These are phyloP conservation scores for Colinus virginianus DNA, from an alignment of 2,113 vertebrate species.

Conservation along the genomic window DNA sequence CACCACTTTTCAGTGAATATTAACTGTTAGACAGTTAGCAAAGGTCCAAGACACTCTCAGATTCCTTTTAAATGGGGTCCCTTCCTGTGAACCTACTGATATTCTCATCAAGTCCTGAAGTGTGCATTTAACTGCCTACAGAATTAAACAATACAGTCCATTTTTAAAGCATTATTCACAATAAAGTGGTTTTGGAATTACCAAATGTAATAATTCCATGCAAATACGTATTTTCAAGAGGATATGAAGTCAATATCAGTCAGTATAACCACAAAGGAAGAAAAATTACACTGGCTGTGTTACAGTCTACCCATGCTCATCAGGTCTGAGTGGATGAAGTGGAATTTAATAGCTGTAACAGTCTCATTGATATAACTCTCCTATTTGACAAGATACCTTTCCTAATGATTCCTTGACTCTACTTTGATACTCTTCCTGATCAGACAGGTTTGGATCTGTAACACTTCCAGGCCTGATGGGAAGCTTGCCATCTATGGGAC, in stretches of 20 bases:
- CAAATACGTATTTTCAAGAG: background rate
- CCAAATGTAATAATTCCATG: background rate
- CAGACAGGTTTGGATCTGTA: background rate
- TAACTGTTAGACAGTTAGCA: background rate
- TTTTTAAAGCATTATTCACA: background rate
- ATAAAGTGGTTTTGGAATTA: background rate
- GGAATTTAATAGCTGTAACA: background rate
- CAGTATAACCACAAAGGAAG: background rate
- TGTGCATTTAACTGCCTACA: background rate
- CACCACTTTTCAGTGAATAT: background rate
- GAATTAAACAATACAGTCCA: background rate
- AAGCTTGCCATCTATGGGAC: background rate
- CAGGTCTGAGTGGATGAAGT: background rate
- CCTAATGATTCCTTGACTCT: background rate
- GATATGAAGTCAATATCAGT: background rate
- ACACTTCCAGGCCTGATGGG: accelerated
- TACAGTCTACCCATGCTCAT: background rate
- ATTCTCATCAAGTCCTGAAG: background rate
- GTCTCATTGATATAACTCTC: background rate
- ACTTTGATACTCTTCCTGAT: background rate
- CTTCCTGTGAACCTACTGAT: background rate
- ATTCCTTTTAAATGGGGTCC: background rate
- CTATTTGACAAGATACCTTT: background rate
- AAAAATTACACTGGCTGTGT: background rate
- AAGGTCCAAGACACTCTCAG: background rate